Evolutionary conservation across 2,888 invertebrate species (phyloP), one percentile per base, ranked within the genome.

Genomic region (Metalampra italica): DNA sequence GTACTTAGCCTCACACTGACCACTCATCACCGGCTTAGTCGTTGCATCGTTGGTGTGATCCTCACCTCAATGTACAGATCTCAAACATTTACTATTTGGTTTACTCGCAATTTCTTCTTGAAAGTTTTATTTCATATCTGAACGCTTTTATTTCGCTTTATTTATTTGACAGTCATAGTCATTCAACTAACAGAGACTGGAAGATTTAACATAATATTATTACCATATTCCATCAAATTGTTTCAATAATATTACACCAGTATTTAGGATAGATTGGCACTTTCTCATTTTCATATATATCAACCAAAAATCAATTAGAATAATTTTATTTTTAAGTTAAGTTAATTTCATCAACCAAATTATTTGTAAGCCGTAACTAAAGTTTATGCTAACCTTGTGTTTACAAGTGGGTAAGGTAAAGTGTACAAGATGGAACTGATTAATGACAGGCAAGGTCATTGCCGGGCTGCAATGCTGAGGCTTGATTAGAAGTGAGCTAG

Each of bases 1-100:
- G 75, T 80, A 76, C 68, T 62, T 81, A 83, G 83, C 66, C 78
- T 78, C 84, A 79, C 51, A 72, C 71, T 59, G 72, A 55, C 67
- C 78, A 76, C 79, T 75, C 83, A 86, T 82, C 22, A 22, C 5
- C 22, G 86, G 86, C 88, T 88, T 88, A 78, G 85, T 82, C 60
- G 75, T 80, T 78, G 68, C 86, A 87, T 88, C 70, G 72, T 86
- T 71, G 82, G 80, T 85, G 86, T 85, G 71, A 73, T 61, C 72
- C 75, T 74, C 68, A 64, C 62, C 58, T 67, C 59, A 69, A 64
- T 79, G 78, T 80, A 80, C 70, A 79, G 67, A 68, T 62, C 64
- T 71, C 59, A 51, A 57, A 67, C 75, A 76, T 74, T 69, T 48
- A 70, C 68, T 71, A 68, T 67, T 79, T 71, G 78, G 78, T 76